These are phyloP conservation scores for Geococcyx californianus DNA, from an alignment of 2,113 vertebrate species.

Conservation along the genomic window DNA sequence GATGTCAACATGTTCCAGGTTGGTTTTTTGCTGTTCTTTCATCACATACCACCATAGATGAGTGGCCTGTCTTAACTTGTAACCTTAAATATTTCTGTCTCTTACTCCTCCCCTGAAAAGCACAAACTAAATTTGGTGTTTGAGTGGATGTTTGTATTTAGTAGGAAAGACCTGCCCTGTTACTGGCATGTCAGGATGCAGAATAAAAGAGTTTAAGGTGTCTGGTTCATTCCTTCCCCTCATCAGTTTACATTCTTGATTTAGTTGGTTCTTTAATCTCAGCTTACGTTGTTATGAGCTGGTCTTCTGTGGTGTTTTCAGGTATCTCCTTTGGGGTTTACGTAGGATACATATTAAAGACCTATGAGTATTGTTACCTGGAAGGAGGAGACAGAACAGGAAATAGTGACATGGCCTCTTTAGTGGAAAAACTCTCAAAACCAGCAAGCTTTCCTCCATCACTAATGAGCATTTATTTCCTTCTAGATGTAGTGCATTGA, in stretches of 20 bases:
- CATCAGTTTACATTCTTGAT: fast-evolving
- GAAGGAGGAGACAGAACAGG: background rate
- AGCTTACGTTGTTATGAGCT: background rate
- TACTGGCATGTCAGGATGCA: background rate
- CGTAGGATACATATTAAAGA: background rate
- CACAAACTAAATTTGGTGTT: background rate
- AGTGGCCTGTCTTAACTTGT: background rate
- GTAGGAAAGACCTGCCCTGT: background rate
- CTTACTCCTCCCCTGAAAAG: background rate
- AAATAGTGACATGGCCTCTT: background rate
- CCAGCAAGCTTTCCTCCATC: background rate
- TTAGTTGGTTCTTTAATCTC: background rate
- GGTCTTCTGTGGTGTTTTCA: background rate
- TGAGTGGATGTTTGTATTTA: background rate
- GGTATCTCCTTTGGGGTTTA: background rate
- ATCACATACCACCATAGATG: fast-evolving
- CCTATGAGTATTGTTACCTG: background rate
- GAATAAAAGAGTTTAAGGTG: background rate
- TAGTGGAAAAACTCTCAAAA: background rate
- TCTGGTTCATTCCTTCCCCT: background rate
- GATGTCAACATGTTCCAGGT: slow-evolving; percentile 96
- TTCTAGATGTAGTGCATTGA: background rate
- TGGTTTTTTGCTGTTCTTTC: background rate
- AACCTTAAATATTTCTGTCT: background rate
- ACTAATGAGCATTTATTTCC: background rate